Evolutionary conservation across 2,113 vertebrate species (phyloP).

Genomic region (Fulmarus glacialis): DNA sequence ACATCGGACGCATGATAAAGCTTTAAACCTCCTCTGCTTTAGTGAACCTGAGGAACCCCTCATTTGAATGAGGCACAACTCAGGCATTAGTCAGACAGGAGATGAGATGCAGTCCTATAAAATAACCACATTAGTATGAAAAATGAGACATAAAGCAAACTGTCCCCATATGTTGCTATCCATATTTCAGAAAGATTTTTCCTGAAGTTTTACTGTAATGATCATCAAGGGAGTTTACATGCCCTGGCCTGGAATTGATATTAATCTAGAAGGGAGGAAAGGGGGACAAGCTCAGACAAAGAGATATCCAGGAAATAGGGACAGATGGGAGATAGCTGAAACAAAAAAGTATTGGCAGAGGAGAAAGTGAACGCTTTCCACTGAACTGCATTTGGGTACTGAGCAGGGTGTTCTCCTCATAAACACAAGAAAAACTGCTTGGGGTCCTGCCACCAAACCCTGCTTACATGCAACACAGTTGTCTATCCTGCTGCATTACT

Average conservation of each 20-base stretch:
- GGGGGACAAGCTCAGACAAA: not conserved
- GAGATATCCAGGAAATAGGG: not conserved
- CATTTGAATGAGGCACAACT: constrained; percentile 27
- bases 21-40: not conserved
- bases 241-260: constrained; percentile 25
- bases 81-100: constrained; percentile 50
- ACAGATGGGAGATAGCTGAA: not conserved
- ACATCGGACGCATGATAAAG: not conserved
- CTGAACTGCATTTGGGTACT: not conserved
- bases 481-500: not conserved
- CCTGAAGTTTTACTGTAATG: constrained; percentile 46
- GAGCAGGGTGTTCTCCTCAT: not conserved
- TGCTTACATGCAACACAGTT: not conserved
- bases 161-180: constrained; percentile 58
- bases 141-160: constrained; percentile 58
- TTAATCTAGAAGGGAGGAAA: constrained; percentile 4
- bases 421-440: not conserved
- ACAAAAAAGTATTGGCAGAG: not conserved
- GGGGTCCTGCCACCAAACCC: not conserved
- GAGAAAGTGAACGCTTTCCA: not conserved
- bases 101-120: constrained; percentile 48
- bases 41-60: constrained; percentile 11
- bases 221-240: constrained; percentile 18
- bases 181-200: constrained; percentile 24
- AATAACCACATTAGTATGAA: constrained; percentile 54